Evolutionary conservation across 2,888 invertebrate species (phyloP).

Genomic region (Epinotia brunnichana): DNA sequence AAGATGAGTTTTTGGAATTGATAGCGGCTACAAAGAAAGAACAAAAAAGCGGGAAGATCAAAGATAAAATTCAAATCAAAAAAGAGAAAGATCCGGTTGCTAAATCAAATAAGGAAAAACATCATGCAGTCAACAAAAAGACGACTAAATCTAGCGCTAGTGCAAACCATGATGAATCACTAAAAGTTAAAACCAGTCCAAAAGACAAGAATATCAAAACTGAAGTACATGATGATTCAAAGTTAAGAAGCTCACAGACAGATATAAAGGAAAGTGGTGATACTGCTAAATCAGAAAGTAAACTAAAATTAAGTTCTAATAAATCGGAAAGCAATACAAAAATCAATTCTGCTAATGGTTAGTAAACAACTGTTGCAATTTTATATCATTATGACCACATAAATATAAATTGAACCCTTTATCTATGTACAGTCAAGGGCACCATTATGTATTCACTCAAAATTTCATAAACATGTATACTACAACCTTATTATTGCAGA

Average conservation of each 20-base stretch:
- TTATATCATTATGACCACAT: not conserved
- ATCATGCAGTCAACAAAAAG: slow-evolving; percentile 44
- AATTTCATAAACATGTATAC: too few relatives aligned
- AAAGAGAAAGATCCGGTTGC: slow-evolving; percentile 53
- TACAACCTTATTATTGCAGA: too few relatives aligned
- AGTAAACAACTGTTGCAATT: not conserved
- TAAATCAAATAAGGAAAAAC: slow-evolving; percentile 49
- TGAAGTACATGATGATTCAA: slow-evolving; percentile 11
- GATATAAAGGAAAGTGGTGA: slow-evolving; percentile 44
- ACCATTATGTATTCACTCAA: too few relatives aligned
- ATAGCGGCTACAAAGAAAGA: slow-evolving; percentile 84
- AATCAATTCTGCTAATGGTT: slow-evolving; percentile 11
- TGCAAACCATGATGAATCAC: slow-evolving; percentile 38
- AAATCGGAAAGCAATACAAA: slow-evolving; percentile 48
- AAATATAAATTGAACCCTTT: not conserved
- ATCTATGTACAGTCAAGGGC: too few relatives aligned
- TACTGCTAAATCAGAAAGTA: slow-evolving; percentile 49
- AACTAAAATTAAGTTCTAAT: not conserved
- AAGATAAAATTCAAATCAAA: slow-evolving; percentile 50
- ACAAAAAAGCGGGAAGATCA: slow-evolving; percentile 47
- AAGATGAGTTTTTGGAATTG: slow-evolving; percentile 92
- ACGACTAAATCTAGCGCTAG: slow-evolving; percentile 45
- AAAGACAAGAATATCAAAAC: slow-evolving; percentile 9
- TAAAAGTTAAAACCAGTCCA: slow-evolving; percentile 40
- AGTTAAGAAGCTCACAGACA: not conserved